Evolutionary conservation across 2,797 vertebrate genomes (phyloP).

Genomic region (Pachyuromys duprasi): DNA sequence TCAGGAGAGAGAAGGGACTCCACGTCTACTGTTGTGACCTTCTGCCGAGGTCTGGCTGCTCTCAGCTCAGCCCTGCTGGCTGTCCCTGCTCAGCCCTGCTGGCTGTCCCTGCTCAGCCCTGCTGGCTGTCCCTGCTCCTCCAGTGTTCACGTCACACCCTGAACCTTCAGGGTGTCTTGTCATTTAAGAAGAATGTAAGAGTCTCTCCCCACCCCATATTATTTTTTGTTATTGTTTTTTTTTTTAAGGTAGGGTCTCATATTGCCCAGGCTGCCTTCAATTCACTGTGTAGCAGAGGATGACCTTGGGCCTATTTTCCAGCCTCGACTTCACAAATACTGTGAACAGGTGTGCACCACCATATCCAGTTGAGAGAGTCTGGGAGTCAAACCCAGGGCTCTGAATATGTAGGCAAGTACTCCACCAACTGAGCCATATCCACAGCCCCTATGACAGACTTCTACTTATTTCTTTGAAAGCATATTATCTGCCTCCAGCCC

Average conservation of each 20-base stretch:
- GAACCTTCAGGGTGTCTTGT: background rate
- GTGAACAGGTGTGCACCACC: background rate
- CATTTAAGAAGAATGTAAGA: background rate
- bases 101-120: background rate
- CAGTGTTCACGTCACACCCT: background rate
- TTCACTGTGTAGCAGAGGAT: background rate
- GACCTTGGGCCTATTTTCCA: background rate
- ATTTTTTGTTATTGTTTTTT: background rate
- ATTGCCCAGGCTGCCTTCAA: background rate
- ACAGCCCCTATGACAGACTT: background rate
- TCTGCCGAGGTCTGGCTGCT: background rate
- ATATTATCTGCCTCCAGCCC: slow-evolving; percentile 5
- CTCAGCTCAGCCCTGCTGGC: background rate
- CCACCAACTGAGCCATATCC: background rate
- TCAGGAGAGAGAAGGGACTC: background rate
- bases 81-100: background rate
- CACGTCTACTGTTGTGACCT: background rate
- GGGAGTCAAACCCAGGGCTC: background rate
- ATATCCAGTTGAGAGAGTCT: background rate
- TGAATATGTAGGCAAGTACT: background rate
- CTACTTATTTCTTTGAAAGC: slow-evolving; percentile 47
- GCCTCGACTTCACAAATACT: background rate
- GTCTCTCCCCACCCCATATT: background rate
- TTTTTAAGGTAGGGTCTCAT: background rate
- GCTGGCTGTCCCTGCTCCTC: background rate